Evolutionary conservation across 1,140 invertebrate genomes (phyloP).

Genomic region (Drosophila parabipectinata): DNA sequence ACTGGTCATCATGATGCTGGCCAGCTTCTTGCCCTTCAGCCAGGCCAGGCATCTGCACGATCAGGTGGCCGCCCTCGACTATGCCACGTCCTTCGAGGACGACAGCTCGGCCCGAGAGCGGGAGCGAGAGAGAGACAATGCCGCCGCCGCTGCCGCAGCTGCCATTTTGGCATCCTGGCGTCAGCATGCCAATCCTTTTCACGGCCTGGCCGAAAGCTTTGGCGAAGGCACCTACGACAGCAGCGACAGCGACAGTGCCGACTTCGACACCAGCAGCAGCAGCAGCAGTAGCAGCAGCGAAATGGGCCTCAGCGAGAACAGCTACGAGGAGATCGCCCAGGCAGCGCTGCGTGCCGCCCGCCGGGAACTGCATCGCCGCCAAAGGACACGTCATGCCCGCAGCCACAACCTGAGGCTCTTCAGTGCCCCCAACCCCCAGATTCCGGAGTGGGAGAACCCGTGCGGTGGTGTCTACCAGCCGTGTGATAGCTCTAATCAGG

Average conservation of each 20-base stretch:
- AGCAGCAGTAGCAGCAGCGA: constrained; percentile 17
- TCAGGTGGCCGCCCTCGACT: constrained; percentile 37
- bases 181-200: constrained; percentile 58
- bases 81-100: constrained; percentile 39
- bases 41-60: constrained; percentile 60
- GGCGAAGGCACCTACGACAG: constrained; percentile 46
- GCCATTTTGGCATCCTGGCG: constrained; percentile 25
- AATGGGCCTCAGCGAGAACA: constrained; percentile 44
- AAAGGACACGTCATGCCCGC: constrained; percentile 55
- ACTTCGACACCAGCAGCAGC: background rate
- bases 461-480: constrained; percentile 55
- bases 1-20: constrained; percentile 45
- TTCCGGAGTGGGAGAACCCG: constrained; percentile 71
- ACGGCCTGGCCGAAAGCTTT: constrained; percentile 53
- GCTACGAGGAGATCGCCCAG: constrained; percentile 58
- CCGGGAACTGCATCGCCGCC: constrained; percentile 48
- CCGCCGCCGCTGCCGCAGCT: background rate
- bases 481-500: constrained; percentile 13
- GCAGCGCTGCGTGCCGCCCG: constrained; percentile 44
- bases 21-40: constrained; percentile 19
- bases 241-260: background rate
- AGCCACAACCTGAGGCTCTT: constrained; percentile 56
- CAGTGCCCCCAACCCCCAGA: background rate
- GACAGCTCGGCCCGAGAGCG: constrained; percentile 15
- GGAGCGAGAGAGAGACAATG: background rate